phyloP scores from a whole-genome alignment of 2,888 invertebrate genomes.

The Congeria kusceri region DNA sequence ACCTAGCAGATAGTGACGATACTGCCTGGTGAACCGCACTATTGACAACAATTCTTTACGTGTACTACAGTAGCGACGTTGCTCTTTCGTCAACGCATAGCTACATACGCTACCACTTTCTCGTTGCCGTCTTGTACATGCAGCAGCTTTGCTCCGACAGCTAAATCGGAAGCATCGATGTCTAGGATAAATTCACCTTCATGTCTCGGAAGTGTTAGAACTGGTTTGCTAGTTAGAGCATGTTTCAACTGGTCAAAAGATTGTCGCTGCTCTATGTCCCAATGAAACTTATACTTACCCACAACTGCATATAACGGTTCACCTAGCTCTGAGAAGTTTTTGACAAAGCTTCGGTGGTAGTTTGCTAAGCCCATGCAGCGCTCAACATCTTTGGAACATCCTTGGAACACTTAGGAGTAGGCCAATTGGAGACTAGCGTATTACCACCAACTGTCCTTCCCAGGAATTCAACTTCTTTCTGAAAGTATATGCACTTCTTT shows the following conservation, averaged over 20 bases:
- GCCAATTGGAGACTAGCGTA: background rate
- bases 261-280: background rate
- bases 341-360: background rate
- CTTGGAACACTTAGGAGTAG: background rate
- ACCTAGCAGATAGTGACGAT: no score
- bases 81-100: no score
- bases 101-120: no score
- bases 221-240: background rate
- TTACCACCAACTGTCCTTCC: background rate
- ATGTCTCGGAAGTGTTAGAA: background rate
- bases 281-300: background rate
- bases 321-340: background rate
- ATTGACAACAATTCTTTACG: no score
- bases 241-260: background rate
- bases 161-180: background rate
- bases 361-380: background rate
- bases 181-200: background rate
- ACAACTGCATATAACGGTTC: background rate
- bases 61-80: no score
- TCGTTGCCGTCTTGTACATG: background rate
- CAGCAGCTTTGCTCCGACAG: background rate
- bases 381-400: slow-evolving; percentile 2
- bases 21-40: no score
- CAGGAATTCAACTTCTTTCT: background rate
- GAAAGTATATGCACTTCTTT: background rate